phyloP scores from a whole-genome alignment of 2,113 vertebrate species.

The Enhydra lutris region DNA sequence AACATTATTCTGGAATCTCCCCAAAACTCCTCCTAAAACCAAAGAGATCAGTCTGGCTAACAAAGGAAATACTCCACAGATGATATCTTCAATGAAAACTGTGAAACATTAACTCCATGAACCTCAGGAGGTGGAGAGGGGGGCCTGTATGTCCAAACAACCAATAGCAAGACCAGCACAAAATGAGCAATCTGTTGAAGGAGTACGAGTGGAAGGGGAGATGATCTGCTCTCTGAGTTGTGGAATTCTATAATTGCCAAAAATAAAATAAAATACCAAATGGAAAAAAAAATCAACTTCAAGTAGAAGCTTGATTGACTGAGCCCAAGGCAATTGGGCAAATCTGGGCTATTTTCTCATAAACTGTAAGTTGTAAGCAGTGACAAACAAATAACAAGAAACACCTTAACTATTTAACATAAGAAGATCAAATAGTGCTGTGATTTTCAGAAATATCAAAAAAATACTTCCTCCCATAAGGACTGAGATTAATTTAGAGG shows the following conservation, averaged over 20 bases:
- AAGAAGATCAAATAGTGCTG: neutral
- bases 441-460: neutral
- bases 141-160: neutral
- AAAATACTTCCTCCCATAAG: neutral
- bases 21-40: neutral
- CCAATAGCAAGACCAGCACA: neutral
- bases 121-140: rapidly evolving
- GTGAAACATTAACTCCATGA: neutral
- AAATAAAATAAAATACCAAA: neutral
- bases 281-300: neutral
- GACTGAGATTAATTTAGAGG: neutral
- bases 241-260: neutral
- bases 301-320: neutral
- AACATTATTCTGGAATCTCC: neutral
- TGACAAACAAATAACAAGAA: neutral
- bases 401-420: neutral
- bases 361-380: neutral
- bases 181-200: neutral
- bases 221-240: rapidly evolving
- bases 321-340: neutral
- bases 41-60: neutral
- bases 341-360: neutral
- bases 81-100: neutral
- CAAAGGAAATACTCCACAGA: neutral
- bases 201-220: neutral